Percentiles rank a stretch among this genome's conserved stretches.
These are phyloP conservation scores for Climacteris rufus DNA, from an alignment of 2,113 vertebrate genomes.

Conservation along the genomic window DNA sequence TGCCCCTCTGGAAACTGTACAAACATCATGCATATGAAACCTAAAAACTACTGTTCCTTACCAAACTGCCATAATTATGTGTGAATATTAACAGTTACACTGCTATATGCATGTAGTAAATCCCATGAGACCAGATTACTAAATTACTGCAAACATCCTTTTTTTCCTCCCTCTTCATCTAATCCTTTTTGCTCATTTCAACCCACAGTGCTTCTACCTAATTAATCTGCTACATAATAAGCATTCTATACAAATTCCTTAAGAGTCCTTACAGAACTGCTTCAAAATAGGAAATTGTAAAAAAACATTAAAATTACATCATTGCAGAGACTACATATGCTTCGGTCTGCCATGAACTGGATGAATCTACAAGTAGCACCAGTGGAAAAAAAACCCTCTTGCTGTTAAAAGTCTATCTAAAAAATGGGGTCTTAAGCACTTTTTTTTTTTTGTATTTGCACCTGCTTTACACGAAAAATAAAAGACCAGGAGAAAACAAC, in stretches of 20 bases:
- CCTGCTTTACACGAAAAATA: not conserved
- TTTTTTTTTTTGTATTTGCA: not conserved
- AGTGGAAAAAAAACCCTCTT: not conserved
- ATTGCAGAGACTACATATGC: not conserved
- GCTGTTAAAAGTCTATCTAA: not conserved
- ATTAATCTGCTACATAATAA: not conserved
- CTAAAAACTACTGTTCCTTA: not conserved
- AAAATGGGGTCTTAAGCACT: not conserved
- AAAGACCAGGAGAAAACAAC: not conserved
- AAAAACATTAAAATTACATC: not conserved
- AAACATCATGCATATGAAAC: not conserved
- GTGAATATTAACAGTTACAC: not conserved
- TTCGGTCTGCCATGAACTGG: not conserved
- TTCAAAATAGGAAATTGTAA: not conserved
- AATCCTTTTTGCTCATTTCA: slow-evolving; percentile 4
- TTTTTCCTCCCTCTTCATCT: not conserved
- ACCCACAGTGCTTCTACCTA: not conserved
- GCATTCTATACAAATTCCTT: not conserved
- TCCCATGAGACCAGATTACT: not conserved
- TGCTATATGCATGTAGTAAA: not conserved
- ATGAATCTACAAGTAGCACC: not conserved
- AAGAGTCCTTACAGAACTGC: not conserved
- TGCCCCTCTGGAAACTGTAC: not conserved
- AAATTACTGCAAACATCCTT: not conserved
- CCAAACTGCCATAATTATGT: not conserved